Base-by-base conservation (phyloP, 2,888 invertebrate genomes). In the Aphodius sticticus region DNA sequence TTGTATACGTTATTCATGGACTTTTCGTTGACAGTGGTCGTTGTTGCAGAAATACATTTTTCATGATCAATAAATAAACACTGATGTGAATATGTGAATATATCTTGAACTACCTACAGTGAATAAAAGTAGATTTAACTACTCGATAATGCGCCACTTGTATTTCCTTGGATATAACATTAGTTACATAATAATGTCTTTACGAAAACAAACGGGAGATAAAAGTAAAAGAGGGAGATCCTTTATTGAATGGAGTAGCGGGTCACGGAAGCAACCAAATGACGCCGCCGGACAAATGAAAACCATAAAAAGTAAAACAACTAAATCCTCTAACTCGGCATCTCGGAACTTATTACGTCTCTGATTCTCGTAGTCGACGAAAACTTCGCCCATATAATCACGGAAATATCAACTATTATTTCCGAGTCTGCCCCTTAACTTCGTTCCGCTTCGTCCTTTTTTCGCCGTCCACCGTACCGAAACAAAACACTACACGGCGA, bases 371-470 rank as follows among this genome's bases (percentile, higher is more conserved):
- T 7, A 53, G 53, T 53, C 53, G 53, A 53, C 36, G 53, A 37
- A 77, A 77, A 71, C 71, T 77, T 77, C 38, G 38, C 16, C 77
- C 36, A 79, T 72, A 69, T 72, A 79, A 79, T 79, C 72, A 79
- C 79, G 16, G 69, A 79, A 79, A 76, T 36, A 76, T 77, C 76
- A 69, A 77, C 79, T 77, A 77, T 72, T 76, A 76, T 72, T 79
- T 79, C 71, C 71, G 53, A 53, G 53, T 53, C 53, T 12, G 53
- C 53, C 53, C 53, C 53, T 53, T 53, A 53, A 53, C 53, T 53
- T 53, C 53, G 53, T 53, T 53, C 53, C 53, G 53, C 53, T 53
- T 53, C 53, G 9, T 53, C 53, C 53, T 53, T 53, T 53, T 53
- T 53, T 53, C 53, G 53, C 9, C 53, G 53, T 53, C 53, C 53